Conservation (phyloP, 2,888 invertebrate genomes). For the Rotaria macrura region DNA sequence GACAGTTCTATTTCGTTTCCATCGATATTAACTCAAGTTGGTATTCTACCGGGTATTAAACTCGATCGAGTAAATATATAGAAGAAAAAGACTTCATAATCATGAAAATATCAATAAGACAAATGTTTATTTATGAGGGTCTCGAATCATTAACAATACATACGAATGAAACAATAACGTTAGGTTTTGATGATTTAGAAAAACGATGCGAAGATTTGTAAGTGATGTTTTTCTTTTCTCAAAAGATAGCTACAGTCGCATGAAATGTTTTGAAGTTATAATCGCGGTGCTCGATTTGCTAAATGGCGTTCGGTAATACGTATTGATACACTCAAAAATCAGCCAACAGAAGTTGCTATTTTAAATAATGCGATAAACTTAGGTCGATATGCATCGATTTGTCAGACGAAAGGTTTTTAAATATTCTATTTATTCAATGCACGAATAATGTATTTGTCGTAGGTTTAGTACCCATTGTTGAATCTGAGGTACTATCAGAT, state of each 20-base stretch:
- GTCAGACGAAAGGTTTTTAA: conserved; percentile 51
- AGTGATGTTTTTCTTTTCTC: conserved; percentile 53
- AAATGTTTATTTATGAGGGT: conserved; percentile 36
- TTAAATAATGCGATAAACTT: conserved; percentile 88
- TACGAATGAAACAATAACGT: conserved; percentile 88
- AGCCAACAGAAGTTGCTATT: conserved; percentile 76
- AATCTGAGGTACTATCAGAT: conserved; percentile 68
- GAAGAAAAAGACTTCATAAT: conserved; percentile 51
- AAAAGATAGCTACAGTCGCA: background rate
- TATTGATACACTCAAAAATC: background rate
- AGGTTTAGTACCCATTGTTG: conserved; percentile 94
- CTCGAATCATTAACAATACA: conserved; percentile 60
- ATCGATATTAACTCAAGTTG: conserved; percentile 38
- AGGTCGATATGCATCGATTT: conserved; percentile 89
- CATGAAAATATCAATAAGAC: too few relatives aligned
- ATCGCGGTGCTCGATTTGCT: conserved; percentile 85
- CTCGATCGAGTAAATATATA: conserved; percentile 89
- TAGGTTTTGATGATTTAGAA: conserved; percentile 84
- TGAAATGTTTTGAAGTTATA: background rate
- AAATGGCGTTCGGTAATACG: conserved; percentile 67
- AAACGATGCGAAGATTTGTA: conserved; percentile 91
- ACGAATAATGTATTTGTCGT: background rate
- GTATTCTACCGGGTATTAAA: conserved; percentile 53
- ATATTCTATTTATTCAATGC: too few relatives aligned
- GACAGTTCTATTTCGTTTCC: conserved; percentile 58